Percentiles rank a stretch among this genome's conserved stretches.
Evolutionary conservation across 1,140 invertebrate genomes (phyloP).

Genomic region (Polypedilum vanderplanki): DNA sequence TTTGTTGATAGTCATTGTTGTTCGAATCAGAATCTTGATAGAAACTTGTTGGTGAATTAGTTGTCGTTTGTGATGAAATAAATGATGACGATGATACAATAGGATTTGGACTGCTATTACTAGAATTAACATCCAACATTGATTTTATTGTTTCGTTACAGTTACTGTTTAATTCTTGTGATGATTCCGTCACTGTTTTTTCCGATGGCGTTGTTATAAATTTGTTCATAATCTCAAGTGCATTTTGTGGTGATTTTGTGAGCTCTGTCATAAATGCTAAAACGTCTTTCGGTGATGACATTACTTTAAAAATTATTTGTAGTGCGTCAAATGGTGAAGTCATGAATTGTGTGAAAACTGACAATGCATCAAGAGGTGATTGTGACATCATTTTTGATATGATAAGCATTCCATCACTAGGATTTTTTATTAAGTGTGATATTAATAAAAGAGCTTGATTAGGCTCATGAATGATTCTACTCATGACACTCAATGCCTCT

Average conservation of each 20-base stretch:
- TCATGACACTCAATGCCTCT: constrained; percentile 40
- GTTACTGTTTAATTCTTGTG: no score
- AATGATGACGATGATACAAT: constrained; percentile 33
- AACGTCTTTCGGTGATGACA: constrained; percentile 42
- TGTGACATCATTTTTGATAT: constrained; percentile 44
- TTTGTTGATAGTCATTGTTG: constrained; percentile 30
- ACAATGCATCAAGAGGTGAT: constrained; percentile 43
- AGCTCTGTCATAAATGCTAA: constrained; percentile 42
- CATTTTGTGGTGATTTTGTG: constrained; percentile 42
- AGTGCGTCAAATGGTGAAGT: constrained; percentile 42
- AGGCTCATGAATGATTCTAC: constrained; percentile 41
- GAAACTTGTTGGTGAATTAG: constrained; percentile 33
- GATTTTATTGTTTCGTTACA: constrained; percentile 23
- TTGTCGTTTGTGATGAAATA: constrained; percentile 35
- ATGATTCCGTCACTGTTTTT: constrained; percentile 31
- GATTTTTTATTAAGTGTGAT: constrained; percentile 41
- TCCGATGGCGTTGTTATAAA: constrained; percentile 44
- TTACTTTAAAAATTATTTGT: constrained; percentile 43
- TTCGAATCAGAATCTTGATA: constrained; percentile 35
- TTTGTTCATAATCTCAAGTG: constrained; percentile 43
- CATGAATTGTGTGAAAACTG: constrained; percentile 45
- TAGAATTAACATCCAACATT: neutral
- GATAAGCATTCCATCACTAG: constrained; percentile 42
- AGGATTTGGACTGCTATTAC: constrained; percentile 21
- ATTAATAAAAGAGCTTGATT: constrained; percentile 41